phyloP scores from a whole-genome alignment of 2,113 vertebrate genomes.

The Brienomyrus longianalis region DNA sequence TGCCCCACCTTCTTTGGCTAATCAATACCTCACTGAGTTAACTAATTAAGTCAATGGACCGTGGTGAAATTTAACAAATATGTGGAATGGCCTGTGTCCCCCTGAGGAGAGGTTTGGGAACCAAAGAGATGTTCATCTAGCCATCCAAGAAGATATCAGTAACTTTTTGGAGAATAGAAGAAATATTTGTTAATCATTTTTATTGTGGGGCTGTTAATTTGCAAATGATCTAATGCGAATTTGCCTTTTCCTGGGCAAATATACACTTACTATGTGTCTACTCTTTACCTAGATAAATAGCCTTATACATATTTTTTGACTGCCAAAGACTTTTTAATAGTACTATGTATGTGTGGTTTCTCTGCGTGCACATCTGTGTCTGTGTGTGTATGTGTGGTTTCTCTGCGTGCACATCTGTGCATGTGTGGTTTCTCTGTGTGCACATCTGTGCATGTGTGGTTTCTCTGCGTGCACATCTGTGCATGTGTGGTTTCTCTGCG shows the following conservation, averaged over 20 bases:
- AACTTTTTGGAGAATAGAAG: background rate
- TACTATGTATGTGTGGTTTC: background rate
- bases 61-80: background rate
- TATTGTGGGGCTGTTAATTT: background rate
- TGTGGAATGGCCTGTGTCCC: background rate
- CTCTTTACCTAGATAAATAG: background rate
- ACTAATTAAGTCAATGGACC: background rate
- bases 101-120: background rate
- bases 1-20: background rate
- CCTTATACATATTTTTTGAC: background rate
- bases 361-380: no score
- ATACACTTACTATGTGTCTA: background rate
- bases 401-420: background rate
- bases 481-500: background rate
- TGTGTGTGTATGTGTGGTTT: background rate
- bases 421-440: background rate
- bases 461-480: background rate
- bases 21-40: background rate
- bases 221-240: background rate
- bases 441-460: background rate
- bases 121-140: background rate
- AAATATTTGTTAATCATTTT: background rate
- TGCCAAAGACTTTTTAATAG: background rate
- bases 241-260: background rate
- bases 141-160: background rate